phyloP scores from a whole-genome alignment of 1,140 invertebrate species.

The Drosophila setifemur region DNA sequence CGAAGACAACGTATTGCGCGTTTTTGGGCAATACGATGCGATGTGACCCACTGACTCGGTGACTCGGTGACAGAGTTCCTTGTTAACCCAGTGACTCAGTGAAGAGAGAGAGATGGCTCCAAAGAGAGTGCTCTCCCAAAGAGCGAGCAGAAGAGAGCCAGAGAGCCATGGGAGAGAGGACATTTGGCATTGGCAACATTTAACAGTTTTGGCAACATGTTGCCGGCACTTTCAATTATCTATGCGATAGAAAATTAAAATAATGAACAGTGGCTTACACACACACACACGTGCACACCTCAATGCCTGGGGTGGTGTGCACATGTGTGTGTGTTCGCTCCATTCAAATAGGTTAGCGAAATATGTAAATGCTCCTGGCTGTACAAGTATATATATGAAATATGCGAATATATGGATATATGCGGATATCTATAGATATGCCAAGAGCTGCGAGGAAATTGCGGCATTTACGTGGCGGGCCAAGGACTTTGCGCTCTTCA shows the following conservation, averaged over 20 bases:
- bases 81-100: slow-evolving; percentile 57
- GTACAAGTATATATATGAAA: slow-evolving; percentile 8
- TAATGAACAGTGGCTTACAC: slow-evolving; percentile 61
- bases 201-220: slow-evolving; percentile 36
- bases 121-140: slow-evolving; percentile 11
- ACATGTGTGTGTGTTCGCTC: slow-evolving; percentile 28
- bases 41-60: slow-evolving; percentile 61
- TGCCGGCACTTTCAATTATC: slow-evolving; percentile 61
- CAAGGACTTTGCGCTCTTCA: slow-evolving; percentile 33
- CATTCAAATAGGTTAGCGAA: slow-evolving; percentile 44
- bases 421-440: slow-evolving; percentile 36
- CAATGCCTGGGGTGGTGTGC: slow-evolving; percentile 6
- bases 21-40: background rate
- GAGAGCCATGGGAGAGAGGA: background rate
- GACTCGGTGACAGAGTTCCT: slow-evolving; percentile 71
- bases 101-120: slow-evolving; percentile 4
- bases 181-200: slow-evolving; percentile 16
- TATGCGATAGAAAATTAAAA: slow-evolving; percentile 69
- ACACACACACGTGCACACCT: slow-evolving; percentile 9
- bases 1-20: slow-evolving; percentile 19
- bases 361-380: slow-evolving; percentile 45
- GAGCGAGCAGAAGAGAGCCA: background rate
- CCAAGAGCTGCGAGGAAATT: slow-evolving; percentile 29
- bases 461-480: slow-evolving; percentile 51
- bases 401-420: slow-evolving; percentile 2